Base-by-base conservation (phyloP, 2,888 invertebrate genomes). In the Drosophila falleni region DNA sequence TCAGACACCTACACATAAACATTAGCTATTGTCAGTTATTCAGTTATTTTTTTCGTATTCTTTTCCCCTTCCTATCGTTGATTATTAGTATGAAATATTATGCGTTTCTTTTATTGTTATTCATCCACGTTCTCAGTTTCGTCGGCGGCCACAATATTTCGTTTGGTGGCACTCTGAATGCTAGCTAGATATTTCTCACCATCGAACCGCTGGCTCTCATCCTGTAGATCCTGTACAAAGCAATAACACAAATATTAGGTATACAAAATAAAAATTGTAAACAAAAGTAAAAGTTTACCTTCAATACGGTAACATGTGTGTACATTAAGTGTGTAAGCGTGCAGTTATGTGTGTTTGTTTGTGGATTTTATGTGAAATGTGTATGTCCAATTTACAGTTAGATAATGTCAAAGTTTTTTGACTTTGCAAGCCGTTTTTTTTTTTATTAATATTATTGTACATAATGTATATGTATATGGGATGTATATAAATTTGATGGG, bases 151-250 rank as follows among this genome's bases (percentile, higher is more conserved):
- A 82, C 81, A 78, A 92, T 91, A 81, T 91, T 92, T 81, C 92
- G 90, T 87, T 92, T 92, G 82, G 90, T 83, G 64, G 90, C 90
- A 64, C 91, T 91, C 81, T 92, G 92, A 62, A 90, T 85, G 71
- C 91, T 85, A 62, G 89, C 89, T 76, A 93, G 81, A 88, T 93
- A 92, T 81, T 91, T 92, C 60, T 92, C 92, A 64, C 92, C 92
- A 89, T 93, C 92, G 70, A 93, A 93, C 29, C 93, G 92, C 75
- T 91, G 88, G 67, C 90, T 91, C 81, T 93, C 92, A 89, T 93
- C 92, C 68, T 90, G 89, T 68, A 91, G 88, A 84, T 93, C 92
- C 93, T 93, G 85, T 66, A 42, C 3, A 55, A 49, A 6, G 13
- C n/a, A 37, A 37, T n/a, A n/a, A 61, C 16, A 66, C 59, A 37